Evolutionary conservation across 2,113 vertebrate species (phyloP).

Genomic region (Halcyon senegalensis): DNA sequence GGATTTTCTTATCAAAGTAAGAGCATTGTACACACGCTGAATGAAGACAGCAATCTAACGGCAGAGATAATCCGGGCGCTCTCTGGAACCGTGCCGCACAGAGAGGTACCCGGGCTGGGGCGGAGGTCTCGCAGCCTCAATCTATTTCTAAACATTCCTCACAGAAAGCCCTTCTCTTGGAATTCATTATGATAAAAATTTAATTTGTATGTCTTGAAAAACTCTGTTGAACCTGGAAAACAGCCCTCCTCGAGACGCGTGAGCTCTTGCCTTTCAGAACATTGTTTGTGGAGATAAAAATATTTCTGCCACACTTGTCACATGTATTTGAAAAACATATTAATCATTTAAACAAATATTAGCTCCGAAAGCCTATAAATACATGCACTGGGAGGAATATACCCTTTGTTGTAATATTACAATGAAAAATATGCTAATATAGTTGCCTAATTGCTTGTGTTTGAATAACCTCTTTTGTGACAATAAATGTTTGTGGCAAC

Average conservation of each 20-base stretch:
- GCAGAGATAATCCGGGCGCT: background rate
- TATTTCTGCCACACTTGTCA: conserved; percentile 74
- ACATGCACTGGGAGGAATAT: conserved; percentile 67
- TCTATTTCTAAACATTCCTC: background rate
- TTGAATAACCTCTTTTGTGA: conserved; percentile 76
- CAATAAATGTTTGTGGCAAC: conserved; percentile 68
- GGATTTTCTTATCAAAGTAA: background rate
- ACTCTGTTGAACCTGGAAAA: conserved; percentile 28
- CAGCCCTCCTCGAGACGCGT: background rate
- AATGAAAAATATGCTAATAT: conserved; percentile 79
- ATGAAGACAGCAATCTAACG: background rate
- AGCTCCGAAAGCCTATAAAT: conserved; percentile 75
- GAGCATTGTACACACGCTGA: background rate
- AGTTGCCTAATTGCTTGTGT: conserved; percentile 75
- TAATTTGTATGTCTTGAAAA: background rate
- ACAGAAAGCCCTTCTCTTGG: background rate
- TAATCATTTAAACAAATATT: conserved; percentile 83
- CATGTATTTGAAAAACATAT: conserved; percentile 79
- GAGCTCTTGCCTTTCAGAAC: conserved; percentile 48
- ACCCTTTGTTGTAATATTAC: conserved; percentile 71
- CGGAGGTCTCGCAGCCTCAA: background rate
- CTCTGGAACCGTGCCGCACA: background rate
- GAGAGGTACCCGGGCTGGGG: background rate
- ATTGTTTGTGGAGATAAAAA: conserved; percentile 62
- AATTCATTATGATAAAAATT: conserved; percentile 1